phyloP scores from a whole-genome alignment of 1,140 invertebrate genomes.

The Bombus waltoni region DNA sequence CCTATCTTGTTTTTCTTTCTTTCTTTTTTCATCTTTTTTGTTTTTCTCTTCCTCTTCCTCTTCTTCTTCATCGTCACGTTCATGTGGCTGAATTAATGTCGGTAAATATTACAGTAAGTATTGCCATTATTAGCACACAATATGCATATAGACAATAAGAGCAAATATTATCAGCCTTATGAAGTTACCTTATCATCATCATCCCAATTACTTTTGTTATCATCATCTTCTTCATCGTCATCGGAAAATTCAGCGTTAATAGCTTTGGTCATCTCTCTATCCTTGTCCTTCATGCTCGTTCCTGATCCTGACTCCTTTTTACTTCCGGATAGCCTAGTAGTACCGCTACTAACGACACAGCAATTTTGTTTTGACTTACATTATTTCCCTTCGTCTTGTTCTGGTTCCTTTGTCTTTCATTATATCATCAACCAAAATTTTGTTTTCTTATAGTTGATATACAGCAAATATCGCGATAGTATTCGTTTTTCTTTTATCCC shows the following conservation, averaged over 20 bases:
- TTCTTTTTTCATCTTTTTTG: slow-evolving; percentile 78
- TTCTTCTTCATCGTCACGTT: slow-evolving; percentile 72
- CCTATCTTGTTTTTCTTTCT: slow-evolving; percentile 76
- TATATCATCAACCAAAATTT: slow-evolving; percentile 72
- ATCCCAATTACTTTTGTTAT: slow-evolving; percentile 79
- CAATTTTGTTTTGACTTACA: slow-evolving; percentile 79
- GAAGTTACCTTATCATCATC: slow-evolving; percentile 78
- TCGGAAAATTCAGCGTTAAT: slow-evolving; percentile 81
- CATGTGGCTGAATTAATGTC: slow-evolving; percentile 68
- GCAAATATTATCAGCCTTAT: slow-evolving; percentile 24
- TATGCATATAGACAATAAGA: slow-evolving; percentile 24
- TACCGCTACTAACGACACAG: slow-evolving; percentile 81
- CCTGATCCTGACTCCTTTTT: slow-evolving; percentile 80
- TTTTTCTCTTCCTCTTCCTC: slow-evolving; percentile 74
- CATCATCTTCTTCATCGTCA: slow-evolving; percentile 78
- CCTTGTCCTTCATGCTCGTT: slow-evolving; percentile 81
- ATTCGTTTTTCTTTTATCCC: slow-evolving; percentile 69
- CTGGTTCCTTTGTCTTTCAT: slow-evolving; percentile 70
- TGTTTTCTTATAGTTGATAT: slow-evolving; percentile 70
- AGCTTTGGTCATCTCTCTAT: slow-evolving; percentile 81
- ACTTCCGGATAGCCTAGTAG: slow-evolving; percentile 81
- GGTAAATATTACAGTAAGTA: slow-evolving; percentile 39
- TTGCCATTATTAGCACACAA: slow-evolving; percentile 12
- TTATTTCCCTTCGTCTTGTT: slow-evolving; percentile 73
- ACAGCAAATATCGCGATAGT: slow-evolving; percentile 72